Conservation (phyloP, 1,140 invertebrate species). For the Fopius arisanus region DNA sequence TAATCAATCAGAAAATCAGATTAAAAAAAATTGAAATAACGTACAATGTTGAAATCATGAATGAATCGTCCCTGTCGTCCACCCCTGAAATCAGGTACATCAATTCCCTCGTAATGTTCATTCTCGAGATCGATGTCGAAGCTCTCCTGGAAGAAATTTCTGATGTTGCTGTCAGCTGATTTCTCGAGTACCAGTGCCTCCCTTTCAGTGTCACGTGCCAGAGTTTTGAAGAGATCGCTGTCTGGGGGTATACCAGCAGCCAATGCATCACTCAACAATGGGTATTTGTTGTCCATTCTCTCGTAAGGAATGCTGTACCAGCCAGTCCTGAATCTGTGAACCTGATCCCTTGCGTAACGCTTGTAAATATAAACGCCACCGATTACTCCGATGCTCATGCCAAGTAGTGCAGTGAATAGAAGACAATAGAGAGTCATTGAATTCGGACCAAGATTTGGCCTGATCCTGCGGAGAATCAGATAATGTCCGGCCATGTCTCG, state of each 20-base stretch:
- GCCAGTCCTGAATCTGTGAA: slow-evolving; percentile 69
- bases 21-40: slow-evolving; percentile 37
- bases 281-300: slow-evolving; percentile 49
- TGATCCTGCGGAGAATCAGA: slow-evolving; percentile 44
- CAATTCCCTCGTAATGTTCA: slow-evolving; percentile 77
- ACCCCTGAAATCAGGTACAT: slow-evolving; percentile 81
- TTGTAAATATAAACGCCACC: slow-evolving; percentile 80
- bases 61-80: slow-evolving; percentile 82
- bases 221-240: slow-evolving; percentile 49
- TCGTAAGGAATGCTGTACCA: slow-evolving; percentile 75
- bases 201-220: slow-evolving; percentile 44
- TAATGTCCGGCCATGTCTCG: slow-evolving; percentile 44
- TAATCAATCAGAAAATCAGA: background rate
- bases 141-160: slow-evolving; percentile 29
- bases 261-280: slow-evolving; percentile 52
- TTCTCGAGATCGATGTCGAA: slow-evolving; percentile 78
- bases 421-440: slow-evolving; percentile 74
- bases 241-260: slow-evolving; percentile 49
- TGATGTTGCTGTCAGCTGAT: slow-evolving; percentile 40
- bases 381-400: slow-evolving; percentile 78
- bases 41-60: slow-evolving; percentile 85
- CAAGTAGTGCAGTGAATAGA: slow-evolving; percentile 75
- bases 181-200: slow-evolving; percentile 45
- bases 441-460: slow-evolving; percentile 61
- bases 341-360: slow-evolving; percentile 72